Evolutionary conservation across 92 coral and sea anemone genomes (phyloP), one percentile per base, ranked within the genome.

Genomic region (Porites evermanni): DNA sequence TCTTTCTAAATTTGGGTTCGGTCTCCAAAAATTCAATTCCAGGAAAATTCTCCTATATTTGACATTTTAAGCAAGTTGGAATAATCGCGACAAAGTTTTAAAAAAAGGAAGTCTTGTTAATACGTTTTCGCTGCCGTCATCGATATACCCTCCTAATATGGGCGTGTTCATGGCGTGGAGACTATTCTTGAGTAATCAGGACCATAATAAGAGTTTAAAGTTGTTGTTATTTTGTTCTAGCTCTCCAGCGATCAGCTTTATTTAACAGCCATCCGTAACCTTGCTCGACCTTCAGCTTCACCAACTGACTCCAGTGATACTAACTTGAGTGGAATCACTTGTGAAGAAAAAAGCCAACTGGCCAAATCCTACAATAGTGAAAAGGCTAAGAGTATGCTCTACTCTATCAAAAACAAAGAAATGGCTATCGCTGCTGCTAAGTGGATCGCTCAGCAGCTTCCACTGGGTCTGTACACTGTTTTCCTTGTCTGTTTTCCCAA

Each of bases 401-500:
- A 87, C 32, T 86, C 95, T 54, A 91, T 96, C 64, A 93, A 78
- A 64, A 91, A 87, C 83, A 92, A 90, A 79, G 99, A 95, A 74
- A 89, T 93, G 93, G 98, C 98, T 8, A 93, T 92, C n/a, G 98
- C 98, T 44, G 95, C 98, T 14, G 98, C 98, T 16, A 93, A 90
- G 74, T 94, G 98, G 98, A 90, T 94, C 13, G 93, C 98, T 13
- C 92, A 92, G 69, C 95, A 94, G 24, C 90, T 94, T 13, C 95
- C 98, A 16, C 64, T 94, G 75, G 98, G 98, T 94, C 87, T 32
- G 58, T 29, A 66, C 6, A 32, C 16, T 8, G 51, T 64, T 53
- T 4, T 6, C 67, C 24, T 18, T 85, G 12, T 0, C 0, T 8
- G 4, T 3, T 11, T 56, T 8, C 61, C 14, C 17, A 56, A 56